A percentile compares a stretch with the other conserved stretches of the same genome.
These are phyloP conservation scores for Brachyrhaphis roseni DNA, from an alignment of 2,797 vertebrate species.

Conservation along the genomic window DNA sequence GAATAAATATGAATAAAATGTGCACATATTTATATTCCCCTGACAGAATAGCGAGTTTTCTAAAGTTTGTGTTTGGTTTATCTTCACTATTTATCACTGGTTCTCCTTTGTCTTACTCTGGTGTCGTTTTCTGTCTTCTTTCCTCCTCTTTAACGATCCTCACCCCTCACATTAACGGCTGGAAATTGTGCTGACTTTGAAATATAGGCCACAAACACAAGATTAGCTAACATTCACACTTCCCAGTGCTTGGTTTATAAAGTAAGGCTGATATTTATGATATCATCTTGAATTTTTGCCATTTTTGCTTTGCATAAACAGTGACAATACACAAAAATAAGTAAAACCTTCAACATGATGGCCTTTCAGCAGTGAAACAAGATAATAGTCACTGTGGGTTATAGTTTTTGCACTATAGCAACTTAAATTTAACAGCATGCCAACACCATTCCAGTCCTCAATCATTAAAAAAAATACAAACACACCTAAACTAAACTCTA, in stretches of 20 bases:
- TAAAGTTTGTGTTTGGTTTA: background rate
- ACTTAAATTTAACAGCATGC: background rate
- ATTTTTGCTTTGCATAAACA: background rate
- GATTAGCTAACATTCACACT: conserved; percentile 8
- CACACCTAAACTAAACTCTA: background rate
- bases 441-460: conserved; percentile 7
- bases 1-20: background rate
- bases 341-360: background rate
- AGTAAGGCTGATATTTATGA: conserved; percentile 14
- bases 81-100: background rate
- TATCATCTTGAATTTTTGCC: background rate
- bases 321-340: background rate
- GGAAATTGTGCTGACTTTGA: conserved; percentile 24
- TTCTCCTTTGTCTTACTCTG: background rate
- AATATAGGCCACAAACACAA: conserved; percentile 18
- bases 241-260: conserved; percentile 8
- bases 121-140: background rate
- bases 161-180: conserved; percentile 3
- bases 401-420: conserved; percentile 45
- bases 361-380: background rate
- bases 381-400: conserved; percentile 35
- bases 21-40: background rate
- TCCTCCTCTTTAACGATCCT: background rate
- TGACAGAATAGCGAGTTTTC: background rate
- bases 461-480: conserved; percentile 23